Evolutionary conservation across 1,140 invertebrate genomes (phyloP), one percentile per base, ranked within the genome.

Genomic region (Polyergus mexicanus): DNA sequence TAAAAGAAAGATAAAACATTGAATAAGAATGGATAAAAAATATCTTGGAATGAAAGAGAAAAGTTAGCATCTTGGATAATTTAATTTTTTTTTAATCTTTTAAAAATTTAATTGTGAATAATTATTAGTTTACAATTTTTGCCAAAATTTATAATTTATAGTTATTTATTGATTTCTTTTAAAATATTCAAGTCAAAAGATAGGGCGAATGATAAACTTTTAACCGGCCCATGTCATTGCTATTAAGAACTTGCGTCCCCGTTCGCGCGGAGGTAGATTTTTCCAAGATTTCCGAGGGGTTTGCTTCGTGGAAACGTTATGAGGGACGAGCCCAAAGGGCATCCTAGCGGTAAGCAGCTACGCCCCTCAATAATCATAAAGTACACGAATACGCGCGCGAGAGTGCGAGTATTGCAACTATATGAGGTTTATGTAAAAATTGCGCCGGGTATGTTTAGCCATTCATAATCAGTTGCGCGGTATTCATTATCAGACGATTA

Each of bases 351-450:
- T 85, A 69, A 88, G 78, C 86, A 88, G 88, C 86, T 86, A 92
- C 92, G 90, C 92, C 92, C 92, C 91, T 88, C 81, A 92, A 93
- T 93, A 92, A 93, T 92, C 92, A 88, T 92, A 92, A 93, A 93
- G 91, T 90, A 91, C 86, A 54, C 72, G 85, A 72, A 60, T 7
- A 38, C 62, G 56, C 85, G 47, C 16, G 47, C 47, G 47, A 47
- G 47, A 51, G 16, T 51, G 47, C 47, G 78, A 35, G 58, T 88
- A 69, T 54, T 54, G 81, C 84, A 72, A 81, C 72, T 75, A 62
- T 63, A 66, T 65, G 84, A 58, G 68, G 68, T 81, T 74, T 84
- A 84, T 22, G 83, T 72, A 92, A 92, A 92, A 92, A 92, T 92
- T 6, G 16, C 60, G n/a, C 44, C 74, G 51, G 85, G 80, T 89